These are phyloP conservation scores for Sparidentex hasta DNA, from an alignment of 2,797 vertebrate species.

Conservation along the genomic window DNA sequence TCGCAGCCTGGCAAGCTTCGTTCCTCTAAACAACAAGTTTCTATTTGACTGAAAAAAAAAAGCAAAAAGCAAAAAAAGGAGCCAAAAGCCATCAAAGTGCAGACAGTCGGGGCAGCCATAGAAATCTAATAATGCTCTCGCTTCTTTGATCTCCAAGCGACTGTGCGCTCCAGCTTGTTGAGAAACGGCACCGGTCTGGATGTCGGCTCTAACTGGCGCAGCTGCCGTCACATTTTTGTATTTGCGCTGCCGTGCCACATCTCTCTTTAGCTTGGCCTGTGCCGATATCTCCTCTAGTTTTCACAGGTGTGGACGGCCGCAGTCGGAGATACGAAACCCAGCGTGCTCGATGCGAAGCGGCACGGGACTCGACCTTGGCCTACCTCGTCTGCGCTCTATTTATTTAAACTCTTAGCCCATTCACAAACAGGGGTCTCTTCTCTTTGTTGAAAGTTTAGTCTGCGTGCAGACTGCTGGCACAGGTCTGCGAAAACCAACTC, in stretches of 20 bases:
- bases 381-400: conserved; percentile 54
- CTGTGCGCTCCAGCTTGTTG: conserved; percentile 50
- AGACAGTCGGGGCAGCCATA: conserved; percentile 24
- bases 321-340: conserved; percentile 13
- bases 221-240: conserved; percentile 23
- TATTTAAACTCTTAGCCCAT: conserved; percentile 72
- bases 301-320: conserved; percentile 65
- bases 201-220: conserved; percentile 38
- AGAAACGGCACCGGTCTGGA: conserved; percentile 49
- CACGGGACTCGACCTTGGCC: conserved; percentile 61
- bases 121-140: conserved; percentile 22
- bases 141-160: conserved; percentile 59
- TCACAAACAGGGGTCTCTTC: conserved; percentile 58
- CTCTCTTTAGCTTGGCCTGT: conserved; percentile 62
- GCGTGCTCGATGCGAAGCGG: conserved; percentile 27
- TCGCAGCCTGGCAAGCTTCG: conserved; percentile 45
- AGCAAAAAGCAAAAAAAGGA: conserved; percentile 4
- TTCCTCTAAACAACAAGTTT: conserved; percentile 32
- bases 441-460: conserved; percentile 78
- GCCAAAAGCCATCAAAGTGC: conserved; percentile 27
- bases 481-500: conserved; percentile 60
- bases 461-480: conserved; percentile 66
- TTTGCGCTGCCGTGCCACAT: conserved; percentile 34
- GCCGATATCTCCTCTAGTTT: conserved; percentile 49
- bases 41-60: conserved; percentile 26